Conservation (phyloP, 2,797 vertebrate species). For the Phyllotis vaccarum region DNA sequence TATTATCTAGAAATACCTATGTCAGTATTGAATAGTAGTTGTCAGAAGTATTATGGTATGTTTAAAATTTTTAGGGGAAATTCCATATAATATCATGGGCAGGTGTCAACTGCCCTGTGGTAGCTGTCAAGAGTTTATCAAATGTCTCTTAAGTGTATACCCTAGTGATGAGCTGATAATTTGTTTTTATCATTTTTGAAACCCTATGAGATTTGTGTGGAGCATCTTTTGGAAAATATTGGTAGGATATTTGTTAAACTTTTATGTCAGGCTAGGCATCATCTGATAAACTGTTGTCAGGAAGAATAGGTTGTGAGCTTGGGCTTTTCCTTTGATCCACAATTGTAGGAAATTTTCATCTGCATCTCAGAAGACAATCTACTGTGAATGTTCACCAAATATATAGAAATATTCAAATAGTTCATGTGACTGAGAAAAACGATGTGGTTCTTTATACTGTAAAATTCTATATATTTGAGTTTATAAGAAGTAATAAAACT, state of each 20-base stretch:
- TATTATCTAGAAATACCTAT: slow-evolving; percentile 7
- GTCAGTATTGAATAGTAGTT: slow-evolving; percentile 17
- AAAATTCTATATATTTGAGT: not conserved
- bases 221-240: not conserved
- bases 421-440: not conserved
- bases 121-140: slow-evolving; percentile 50
- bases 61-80: not conserved
- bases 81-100: slow-evolving; percentile 12
- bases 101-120: not conserved
- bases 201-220: not conserved
- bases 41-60: slow-evolving; percentile 4
- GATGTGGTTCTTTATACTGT: not conserved
- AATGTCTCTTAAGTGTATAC: slow-evolving; percentile 22
- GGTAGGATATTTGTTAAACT: not conserved
- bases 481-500: slow-evolving; percentile 32
- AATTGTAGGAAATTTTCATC: slow-evolving; percentile 16
- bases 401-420: not conserved
- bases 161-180: slow-evolving; percentile 4
- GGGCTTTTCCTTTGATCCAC: not conserved
- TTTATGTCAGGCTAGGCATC: slow-evolving; percentile 16
- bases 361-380: slow-evolving; percentile 13
- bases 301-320: not conserved
- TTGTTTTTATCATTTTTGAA: slow-evolving; percentile 41
- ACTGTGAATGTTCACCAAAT: slow-evolving; percentile 4
- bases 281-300: slow-evolving; percentile 3